Conservation (phyloP, 2,888 invertebrate species). For the Hesperia comma region DNA sequence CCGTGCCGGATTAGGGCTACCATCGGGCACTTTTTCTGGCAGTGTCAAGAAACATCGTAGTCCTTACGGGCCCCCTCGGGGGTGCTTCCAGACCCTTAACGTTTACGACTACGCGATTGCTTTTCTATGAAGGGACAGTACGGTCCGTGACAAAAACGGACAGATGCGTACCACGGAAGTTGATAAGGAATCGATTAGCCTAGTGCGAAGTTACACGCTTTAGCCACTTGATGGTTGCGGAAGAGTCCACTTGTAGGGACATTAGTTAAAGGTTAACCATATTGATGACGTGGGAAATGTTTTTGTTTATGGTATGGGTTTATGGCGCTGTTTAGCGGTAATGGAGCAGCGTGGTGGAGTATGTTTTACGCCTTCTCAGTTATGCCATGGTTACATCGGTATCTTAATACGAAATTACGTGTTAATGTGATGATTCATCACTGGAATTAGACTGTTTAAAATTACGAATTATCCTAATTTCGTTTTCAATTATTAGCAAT, state of each 20-base stretch:
- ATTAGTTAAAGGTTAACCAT: conserved; percentile 7
- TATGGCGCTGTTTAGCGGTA: not conserved
- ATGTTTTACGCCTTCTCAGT: too few species aligned
- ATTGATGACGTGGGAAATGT: not conserved
- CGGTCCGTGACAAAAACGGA: conserved; percentile 70
- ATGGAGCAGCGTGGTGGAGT: too few species aligned
- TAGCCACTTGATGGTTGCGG: conserved; percentile 46
- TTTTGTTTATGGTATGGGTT: not conserved
- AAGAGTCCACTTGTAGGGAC: conserved; percentile 50
- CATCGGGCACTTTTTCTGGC: conserved; percentile 75
- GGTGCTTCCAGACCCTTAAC: conserved; percentile 83
- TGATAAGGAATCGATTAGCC: conserved; percentile 63
- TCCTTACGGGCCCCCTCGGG: conserved; percentile 83
- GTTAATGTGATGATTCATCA: too few species aligned
- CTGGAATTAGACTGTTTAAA: too few species aligned
- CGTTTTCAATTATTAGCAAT: too few species aligned
- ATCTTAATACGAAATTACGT: too few species aligned
- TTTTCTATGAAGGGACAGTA: conserved; percentile 82
- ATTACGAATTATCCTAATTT: too few species aligned
- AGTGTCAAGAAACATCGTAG: conserved; percentile 78
- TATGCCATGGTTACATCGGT: too few species aligned
- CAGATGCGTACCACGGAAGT: conserved; percentile 71
- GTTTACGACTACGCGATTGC: conserved; percentile 87
- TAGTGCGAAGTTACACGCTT: conserved; percentile 51
- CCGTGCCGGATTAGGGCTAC: conserved; percentile 74